These are phyloP conservation scores for Callionymus lyra DNA, from an alignment of 2,113 vertebrate genomes.

Conservation along the genomic window DNA sequence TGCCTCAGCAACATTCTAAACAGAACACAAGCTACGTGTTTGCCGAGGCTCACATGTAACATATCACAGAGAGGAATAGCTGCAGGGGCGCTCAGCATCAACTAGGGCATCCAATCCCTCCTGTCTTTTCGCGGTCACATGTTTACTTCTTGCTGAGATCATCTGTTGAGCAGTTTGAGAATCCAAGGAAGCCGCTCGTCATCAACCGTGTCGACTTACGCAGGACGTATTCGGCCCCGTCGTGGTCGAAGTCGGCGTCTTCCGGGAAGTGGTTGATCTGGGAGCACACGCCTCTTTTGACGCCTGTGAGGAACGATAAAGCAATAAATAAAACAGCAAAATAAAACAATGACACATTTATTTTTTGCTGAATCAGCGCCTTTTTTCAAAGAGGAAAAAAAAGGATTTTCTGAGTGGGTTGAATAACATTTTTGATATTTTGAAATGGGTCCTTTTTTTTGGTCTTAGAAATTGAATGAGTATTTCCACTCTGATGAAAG, in stretches of 20 bases:
- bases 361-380: no score
- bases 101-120: conserved; percentile 40
- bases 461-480: no score
- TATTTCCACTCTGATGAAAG: no score
- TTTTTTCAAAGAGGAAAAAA: no score
- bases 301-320: conserved; percentile 59
- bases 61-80: conserved; percentile 36
- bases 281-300: conserved; percentile 83
- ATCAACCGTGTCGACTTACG: conserved; percentile 56
- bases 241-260: conserved; percentile 89
- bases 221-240: conserved; percentile 87
- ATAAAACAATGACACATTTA: no score
- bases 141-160: conserved; percentile 25
- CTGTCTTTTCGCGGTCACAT: conserved; percentile 21
- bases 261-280: conserved; percentile 94
- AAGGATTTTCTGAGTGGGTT: no score
- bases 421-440: no score
- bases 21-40: conserved; percentile 41
- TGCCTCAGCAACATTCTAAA: conserved; percentile 54
- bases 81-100: conserved; percentile 38
- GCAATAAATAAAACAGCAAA: conserved; percentile 10
- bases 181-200: not conserved
- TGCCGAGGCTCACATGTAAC: conserved; percentile 35
- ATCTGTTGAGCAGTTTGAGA: conserved; percentile 15
- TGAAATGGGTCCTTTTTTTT: no score